Percentiles rank a stretch among this genome's conserved stretches.
Conservation (phyloP, 2,888 invertebrate species). For the Deroplatys truncata region DNA sequence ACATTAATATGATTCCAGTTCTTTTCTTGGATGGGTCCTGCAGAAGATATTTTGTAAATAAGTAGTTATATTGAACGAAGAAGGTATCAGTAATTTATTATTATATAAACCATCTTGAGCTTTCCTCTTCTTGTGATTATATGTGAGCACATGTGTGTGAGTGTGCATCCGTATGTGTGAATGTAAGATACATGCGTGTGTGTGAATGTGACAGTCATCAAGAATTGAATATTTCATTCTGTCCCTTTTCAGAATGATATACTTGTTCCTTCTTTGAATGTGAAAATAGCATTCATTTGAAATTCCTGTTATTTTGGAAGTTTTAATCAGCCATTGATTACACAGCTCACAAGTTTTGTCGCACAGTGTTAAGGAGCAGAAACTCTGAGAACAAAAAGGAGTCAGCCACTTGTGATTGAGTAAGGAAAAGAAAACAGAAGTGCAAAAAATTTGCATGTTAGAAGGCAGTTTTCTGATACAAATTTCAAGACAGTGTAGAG, state of each 20-base stretch:
- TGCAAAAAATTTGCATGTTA: not conserved
- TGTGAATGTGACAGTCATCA: not conserved
- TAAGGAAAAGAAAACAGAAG: not conserved
- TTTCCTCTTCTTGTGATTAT: conserved; percentile 2
- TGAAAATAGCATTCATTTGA: conserved; percentile 2
- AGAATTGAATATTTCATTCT: not conserved
- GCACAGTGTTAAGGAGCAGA: not conserved
- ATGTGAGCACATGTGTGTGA: not conserved
- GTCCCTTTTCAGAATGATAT: not conserved
- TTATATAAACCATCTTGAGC: not conserved
- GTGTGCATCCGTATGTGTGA: not conserved
- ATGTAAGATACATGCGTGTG: not conserved
- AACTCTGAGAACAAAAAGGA: not conserved
- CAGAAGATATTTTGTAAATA: conserved; percentile 19
- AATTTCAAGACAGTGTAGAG: not conserved
- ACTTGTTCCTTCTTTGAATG: not conserved
- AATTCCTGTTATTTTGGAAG: conserved; percentile 19
- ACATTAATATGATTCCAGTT: not conserved
- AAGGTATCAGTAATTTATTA: conserved; percentile 15
- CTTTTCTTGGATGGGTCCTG: conserved; percentile 10
- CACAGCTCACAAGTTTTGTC: not conserved
- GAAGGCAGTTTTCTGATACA: not conserved
- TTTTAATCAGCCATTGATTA: not conserved
- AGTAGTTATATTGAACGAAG: not conserved
- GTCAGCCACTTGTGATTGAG: not conserved